Conservation (phyloP, 2,888 invertebrate species). For the Agonopterix heracliana region DNA sequence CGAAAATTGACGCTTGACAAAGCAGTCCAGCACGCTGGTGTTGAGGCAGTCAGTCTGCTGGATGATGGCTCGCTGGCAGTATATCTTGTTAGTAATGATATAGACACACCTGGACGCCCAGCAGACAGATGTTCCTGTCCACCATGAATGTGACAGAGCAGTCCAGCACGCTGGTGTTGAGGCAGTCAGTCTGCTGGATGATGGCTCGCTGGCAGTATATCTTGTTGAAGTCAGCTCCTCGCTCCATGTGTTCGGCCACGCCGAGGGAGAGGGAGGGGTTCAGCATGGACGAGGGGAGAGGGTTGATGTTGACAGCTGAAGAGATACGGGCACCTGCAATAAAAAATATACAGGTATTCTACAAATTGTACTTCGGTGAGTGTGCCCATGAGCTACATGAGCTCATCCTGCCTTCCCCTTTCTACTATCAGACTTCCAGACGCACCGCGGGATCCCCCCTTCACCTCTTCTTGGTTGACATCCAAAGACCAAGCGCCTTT, state of each 20-base stretch:
- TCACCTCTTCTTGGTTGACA: no score
- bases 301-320: conserved; percentile 18
- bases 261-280: conserved; percentile 13
- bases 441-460: no score
- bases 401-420: no score
- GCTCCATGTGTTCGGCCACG: conserved; percentile 31
- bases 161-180: conserved; percentile 85
- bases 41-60: conserved; percentile 85
- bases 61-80: conserved; percentile 81
- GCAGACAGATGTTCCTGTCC: conserved; percentile 86
- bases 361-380: no score
- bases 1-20: no score
- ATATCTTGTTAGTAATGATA: conserved; percentile 66
- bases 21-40: conserved; percentile 84
- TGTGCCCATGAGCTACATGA: no score
- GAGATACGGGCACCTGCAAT: conserved; percentile 25
- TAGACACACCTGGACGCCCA: conserved; percentile 78
- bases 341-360: no score
- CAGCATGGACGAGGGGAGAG: conserved; percentile 16
- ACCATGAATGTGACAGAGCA: conserved; percentile 88
- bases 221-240: conserved; percentile 66
- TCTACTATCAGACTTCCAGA: no score
- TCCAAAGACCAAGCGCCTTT: no score
- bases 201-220: conserved; percentile 83
- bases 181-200: conserved; percentile 81